A percentile compares a stretch with the other conserved stretches of the same genome.
Conservation (phyloP, 2,797 vertebrate genomes). For the Smutsia gigantea region DNA sequence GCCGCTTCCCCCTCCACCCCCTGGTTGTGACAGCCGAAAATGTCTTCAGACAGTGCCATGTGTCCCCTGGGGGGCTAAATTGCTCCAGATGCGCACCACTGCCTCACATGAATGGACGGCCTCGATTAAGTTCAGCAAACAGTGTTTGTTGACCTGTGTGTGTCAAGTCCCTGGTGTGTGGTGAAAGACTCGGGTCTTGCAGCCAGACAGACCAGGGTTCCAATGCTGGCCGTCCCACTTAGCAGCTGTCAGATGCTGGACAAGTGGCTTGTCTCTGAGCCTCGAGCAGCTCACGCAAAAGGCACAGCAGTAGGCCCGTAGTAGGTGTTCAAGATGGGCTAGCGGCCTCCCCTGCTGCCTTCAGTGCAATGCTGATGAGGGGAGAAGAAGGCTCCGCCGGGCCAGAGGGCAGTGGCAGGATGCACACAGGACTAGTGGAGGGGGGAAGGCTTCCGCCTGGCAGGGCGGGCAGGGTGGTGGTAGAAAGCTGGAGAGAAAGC, state of each 20-base stretch:
- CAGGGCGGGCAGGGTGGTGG: background rate
- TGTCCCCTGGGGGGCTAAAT: background rate
- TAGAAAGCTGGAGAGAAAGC: background rate
- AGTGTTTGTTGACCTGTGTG: background rate
- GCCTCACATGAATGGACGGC: fast-evolving
- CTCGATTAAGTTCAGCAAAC: background rate
- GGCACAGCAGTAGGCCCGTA: background rate
- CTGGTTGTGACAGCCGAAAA: background rate
- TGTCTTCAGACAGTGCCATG: background rate
- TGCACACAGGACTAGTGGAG: background rate
- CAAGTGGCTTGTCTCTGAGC: background rate
- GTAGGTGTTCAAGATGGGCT: background rate
- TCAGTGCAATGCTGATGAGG: fast-evolving
- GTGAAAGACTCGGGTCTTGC: background rate
- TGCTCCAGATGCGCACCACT: fast-evolving
- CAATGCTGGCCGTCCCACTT: background rate
- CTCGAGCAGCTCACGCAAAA: background rate
- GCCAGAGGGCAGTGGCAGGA: no score
- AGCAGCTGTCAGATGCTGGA: background rate
- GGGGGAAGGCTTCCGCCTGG: background rate
- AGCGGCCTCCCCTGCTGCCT: background rate
- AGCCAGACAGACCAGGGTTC: background rate
- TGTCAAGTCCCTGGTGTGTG: background rate
- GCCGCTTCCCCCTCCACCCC: fast-evolving
- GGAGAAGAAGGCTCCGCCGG: no score